Evolutionary conservation across 2,888 invertebrate species (phyloP), one percentile per base, ranked within the genome.

Genomic region (Himalopsyche kuldschensis): DNA sequence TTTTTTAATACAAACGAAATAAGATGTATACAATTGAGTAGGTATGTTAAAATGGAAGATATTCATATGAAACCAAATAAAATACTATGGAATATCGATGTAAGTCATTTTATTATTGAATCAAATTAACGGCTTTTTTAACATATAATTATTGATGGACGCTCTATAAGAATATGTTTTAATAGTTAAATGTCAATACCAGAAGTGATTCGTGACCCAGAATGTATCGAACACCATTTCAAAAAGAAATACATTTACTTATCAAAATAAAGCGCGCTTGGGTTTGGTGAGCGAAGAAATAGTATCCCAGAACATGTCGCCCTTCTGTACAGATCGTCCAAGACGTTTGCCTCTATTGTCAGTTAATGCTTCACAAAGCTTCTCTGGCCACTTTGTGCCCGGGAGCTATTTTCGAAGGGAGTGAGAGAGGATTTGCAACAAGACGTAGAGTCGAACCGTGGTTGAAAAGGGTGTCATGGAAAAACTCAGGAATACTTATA

Each of bases 311-410:
- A 80, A 78, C 78, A 63, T 84, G 78, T 81, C 78, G 83, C 80
- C 75, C 75, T 82, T 81, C 81, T 32, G 35, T n/a, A 76, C 69
- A 84, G 80, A 82, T 80, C 81, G 82, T 32, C 82, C 81, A 76
- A 83, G 83, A 78, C 83, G 85, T 79, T 83, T 76, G 79, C 79
- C 48, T 80, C 81, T 31, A 85, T 85, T 85, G 83, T 83, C 77
- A 83, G 85, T 80, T 85, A 81, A 82, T 85, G 77, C 83, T 81
- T 80, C 69, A 75, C 84, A 85, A 85, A 85, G 84, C 84, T 82
- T 80, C 79, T 80, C 55, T 69, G 85, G 85, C 85, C 85, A 85
- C 85, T 85, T 84, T 82, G 82, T 84, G 85, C 82, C 85, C 69
- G 78, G 46, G 84, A 69, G 81, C 84, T 83, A 77, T 80, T 83